Percentiles rank a stretch among this genome's conserved stretches.
These are phyloP conservation scores for Acanthurus lineatus DNA, from an alignment of 2,797 vertebrate species.

Conservation along the genomic window DNA sequence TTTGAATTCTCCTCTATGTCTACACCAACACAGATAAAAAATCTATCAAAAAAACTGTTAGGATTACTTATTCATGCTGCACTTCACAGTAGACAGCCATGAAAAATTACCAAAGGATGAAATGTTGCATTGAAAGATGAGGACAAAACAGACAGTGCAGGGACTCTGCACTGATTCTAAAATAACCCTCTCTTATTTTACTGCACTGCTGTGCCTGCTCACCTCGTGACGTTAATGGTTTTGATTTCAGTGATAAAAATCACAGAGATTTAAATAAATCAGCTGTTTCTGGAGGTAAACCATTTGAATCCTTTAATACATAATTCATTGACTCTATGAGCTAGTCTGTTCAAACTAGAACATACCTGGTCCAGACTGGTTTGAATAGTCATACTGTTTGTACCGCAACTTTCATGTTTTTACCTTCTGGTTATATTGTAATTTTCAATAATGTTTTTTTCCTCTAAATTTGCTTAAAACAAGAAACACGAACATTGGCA, in stretches of 20 bases:
- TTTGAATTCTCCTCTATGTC: too few relatives aligned
- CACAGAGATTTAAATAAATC: neutral
- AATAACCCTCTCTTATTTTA: neutral
- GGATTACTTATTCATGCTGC: too few relatives aligned
- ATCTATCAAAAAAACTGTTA: neutral
- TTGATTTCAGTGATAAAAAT: neutral
- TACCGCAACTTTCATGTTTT: neutral
- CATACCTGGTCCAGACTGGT: neutral
- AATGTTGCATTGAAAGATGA: neutral
- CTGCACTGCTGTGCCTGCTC: neutral
- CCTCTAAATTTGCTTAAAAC: too few relatives aligned
- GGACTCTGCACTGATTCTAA: neutral
- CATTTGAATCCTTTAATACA: neutral
- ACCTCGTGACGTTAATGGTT: neutral
- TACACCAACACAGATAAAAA: neutral
- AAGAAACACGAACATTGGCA: too few relatives aligned
- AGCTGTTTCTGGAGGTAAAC: neutral
- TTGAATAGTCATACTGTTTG: neutral
- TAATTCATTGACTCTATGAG: neutral
- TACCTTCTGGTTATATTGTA: neutral
- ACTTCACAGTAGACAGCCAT: neutral
- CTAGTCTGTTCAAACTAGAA: neutral
- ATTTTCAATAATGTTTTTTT: too few relatives aligned
- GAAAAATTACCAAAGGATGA: neutral
- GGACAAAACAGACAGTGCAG: neutral